Evolutionary conservation across 2,113 vertebrate genomes (phyloP), one percentile per base, ranked within the genome.

Genomic region (Atherinomorus stipes): DNA sequence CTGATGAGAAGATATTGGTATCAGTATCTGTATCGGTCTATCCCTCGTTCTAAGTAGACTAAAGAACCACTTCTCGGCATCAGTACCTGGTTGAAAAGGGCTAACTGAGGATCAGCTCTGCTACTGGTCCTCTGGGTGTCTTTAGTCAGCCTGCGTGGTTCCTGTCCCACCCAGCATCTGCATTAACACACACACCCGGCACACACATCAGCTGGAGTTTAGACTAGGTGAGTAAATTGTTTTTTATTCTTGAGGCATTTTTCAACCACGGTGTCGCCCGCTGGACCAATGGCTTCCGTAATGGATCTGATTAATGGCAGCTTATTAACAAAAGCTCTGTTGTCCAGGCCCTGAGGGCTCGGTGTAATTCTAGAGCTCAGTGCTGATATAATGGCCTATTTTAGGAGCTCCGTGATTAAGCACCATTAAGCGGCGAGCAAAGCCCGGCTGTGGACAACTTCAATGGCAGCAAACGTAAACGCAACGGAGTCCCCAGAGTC

Each of bases 311-410:
- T 94, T 93, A 92, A 93, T 93, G 91, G 85, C 65, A 44, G 71
- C 76, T 88, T 90, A 94, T 94, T 94, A 93, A 94, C 93, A 93
- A 91, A 89, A 92, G 89, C 89, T 69, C 87, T 84, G 87, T 88
- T 93, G 91, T 93, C 77, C 59, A 25, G 77, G 57, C 81, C 91
- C 88, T 23, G 76, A 66, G 88, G 90, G 85, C 80, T 77, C 80
- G 26, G 62, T 81, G 89, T 92, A 89, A 91, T 71, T 77, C 89
- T 88, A 89, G 88, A 90, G 84, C 83, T 44, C 85, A 37, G 62
- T 60, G 78, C 84, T 86, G 87, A 88, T 89, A 88, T 93, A 94
- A 92, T 90, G 89, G 90, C 81, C 86, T 91, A 86, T 90, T 93
- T 91, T 89, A 90, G 83, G 87, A 90, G 83, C 84, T 51, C 84